Conservation (phyloP, 2,888 invertebrate genomes). For the Drosophila longiperda region DNA sequence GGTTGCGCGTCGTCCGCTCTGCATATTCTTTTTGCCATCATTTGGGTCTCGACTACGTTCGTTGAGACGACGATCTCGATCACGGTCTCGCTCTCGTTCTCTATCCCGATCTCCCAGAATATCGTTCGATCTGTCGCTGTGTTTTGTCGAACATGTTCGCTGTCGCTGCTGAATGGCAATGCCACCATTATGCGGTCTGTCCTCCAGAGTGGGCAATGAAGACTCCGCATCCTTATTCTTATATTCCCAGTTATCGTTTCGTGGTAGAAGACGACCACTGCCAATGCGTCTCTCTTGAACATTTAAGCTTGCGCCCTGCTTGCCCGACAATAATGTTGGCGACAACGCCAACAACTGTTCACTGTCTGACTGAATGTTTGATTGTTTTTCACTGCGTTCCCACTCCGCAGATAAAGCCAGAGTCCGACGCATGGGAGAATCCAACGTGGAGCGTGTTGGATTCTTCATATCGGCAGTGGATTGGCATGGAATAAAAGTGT, state of each 20-base stretch:
- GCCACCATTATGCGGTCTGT: slow-evolving; percentile 38
- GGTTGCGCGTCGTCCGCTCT: slow-evolving; percentile 43
- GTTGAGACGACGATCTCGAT: slow-evolving; percentile 87
- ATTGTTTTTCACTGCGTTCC: slow-evolving; percentile 42
- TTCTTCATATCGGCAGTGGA: slow-evolving; percentile 8
- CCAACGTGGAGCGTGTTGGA: slow-evolving; percentile 5
- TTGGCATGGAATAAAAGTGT: neutral
- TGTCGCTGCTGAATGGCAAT: slow-evolving; percentile 46
- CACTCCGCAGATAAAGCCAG: slow-evolving; percentile 26
- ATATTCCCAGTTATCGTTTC: slow-evolving; percentile 86
- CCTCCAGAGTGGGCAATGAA: slow-evolving; percentile 26
- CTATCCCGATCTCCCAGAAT: slow-evolving; percentile 30
- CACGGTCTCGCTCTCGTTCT: slow-evolving; percentile 83
- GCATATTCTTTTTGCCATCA: slow-evolving; percentile 63
- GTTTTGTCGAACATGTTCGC: slow-evolving; percentile 46
- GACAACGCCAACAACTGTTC: slow-evolving; percentile 57
- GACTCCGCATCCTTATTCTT: slow-evolving; percentile 69
- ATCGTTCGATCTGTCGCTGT: slow-evolving; percentile 36
- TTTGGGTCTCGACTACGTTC: slow-evolving; percentile 84
- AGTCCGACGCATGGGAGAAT: slow-evolving; percentile 18
- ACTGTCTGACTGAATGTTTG: slow-evolving; percentile 18
- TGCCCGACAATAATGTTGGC: slow-evolving; percentile 47
- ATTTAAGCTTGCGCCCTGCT: slow-evolving; percentile 36
- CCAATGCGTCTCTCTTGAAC: slow-evolving; percentile 89
- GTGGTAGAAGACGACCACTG: slow-evolving; percentile 91